phyloP scores from a whole-genome alignment of 1,140 invertebrate species.

The Trichonephila clavipes region DNA sequence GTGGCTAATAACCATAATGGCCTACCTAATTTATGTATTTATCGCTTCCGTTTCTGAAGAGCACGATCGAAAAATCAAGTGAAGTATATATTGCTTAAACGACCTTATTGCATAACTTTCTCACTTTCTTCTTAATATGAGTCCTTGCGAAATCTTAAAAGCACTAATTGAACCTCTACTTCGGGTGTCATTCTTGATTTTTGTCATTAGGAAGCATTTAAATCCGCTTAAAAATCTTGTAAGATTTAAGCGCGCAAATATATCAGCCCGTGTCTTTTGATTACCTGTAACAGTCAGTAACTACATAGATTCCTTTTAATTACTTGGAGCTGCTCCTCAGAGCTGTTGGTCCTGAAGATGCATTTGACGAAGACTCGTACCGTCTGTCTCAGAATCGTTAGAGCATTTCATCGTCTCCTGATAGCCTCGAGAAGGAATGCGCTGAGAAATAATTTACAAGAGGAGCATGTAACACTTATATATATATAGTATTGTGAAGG shows the following conservation, averaged over 20 bases:
- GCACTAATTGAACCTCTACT: constrained; percentile 61
- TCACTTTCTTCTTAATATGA: constrained; percentile 56
- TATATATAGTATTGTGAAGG: neutral
- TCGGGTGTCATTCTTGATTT: constrained; percentile 65
- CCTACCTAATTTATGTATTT: constrained; percentile 46
- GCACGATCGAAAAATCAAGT: neutral
- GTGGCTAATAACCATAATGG: constrained; percentile 34
- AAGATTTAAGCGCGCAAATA: constrained; percentile 65
- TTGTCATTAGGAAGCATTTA: constrained; percentile 68
- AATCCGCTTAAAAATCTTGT: constrained; percentile 70
- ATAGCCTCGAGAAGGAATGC: neutral
- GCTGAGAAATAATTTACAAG: neutral
- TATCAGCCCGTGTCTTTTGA: constrained; percentile 64
- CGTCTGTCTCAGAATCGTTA: constrained; percentile 26
- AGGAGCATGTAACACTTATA: neutral
- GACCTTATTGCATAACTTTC: constrained; percentile 51
- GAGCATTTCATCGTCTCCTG: constrained; percentile 57
- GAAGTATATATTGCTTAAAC: constrained; percentile 23
- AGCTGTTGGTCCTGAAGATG: neutral
- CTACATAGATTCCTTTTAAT: constrained; percentile 71
- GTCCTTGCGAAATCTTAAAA: constrained; percentile 47
- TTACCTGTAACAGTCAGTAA: constrained; percentile 55
- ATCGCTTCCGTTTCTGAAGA: neutral
- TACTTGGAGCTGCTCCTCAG: constrained; percentile 30
- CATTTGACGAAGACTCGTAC: neutral